These are phyloP conservation scores for Parnassius orleans DNA, from an alignment of 2,888 invertebrate genomes.

Conservation along the genomic window DNA sequence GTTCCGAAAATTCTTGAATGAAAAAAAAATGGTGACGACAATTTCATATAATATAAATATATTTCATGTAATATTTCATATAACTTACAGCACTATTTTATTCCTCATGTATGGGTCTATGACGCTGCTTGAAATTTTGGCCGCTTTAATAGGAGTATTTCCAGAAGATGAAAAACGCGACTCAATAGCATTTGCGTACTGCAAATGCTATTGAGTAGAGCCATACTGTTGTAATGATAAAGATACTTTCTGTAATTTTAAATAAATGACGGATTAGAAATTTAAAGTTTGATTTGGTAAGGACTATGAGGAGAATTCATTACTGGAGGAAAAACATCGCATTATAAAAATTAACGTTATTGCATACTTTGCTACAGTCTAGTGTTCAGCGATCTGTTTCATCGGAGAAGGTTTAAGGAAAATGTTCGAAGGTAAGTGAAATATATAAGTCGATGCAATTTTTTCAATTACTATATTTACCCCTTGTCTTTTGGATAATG, in stretches of 20 bases:
- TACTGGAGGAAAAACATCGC: slow-evolving; percentile 56
- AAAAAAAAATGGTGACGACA: slow-evolving; percentile 55
- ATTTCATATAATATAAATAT: slow-evolving; percentile 50
- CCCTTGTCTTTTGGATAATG: no score
- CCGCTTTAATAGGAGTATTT: slow-evolving; percentile 52
- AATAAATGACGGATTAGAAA: slow-evolving; percentile 53
- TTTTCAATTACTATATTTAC: no score
- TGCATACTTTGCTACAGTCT: slow-evolving; percentile 48
- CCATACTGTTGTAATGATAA: slow-evolving; percentile 63
- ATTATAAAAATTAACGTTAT: slow-evolving; percentile 56
- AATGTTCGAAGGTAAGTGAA: slow-evolving; percentile 45
- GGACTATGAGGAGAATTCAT: slow-evolving; percentile 46
- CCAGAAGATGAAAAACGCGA: slow-evolving; percentile 69
- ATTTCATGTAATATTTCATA: no score
- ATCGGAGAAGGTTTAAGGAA: slow-evolving; percentile 66
- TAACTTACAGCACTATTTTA: slow-evolving; percentile 42
- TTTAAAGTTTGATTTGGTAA: slow-evolving; percentile 57
- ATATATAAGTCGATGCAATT: not conserved
- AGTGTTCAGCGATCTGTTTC: slow-evolving; percentile 50
- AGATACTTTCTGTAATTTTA: slow-evolving; percentile 52
- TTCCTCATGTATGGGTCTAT: slow-evolving; percentile 54
- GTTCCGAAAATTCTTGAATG: slow-evolving; percentile 68
- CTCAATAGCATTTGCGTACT: slow-evolving; percentile 58
- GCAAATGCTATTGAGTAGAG: no score
- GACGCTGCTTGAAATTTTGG: slow-evolving; percentile 66